These are phyloP conservation scores for Drosophila rellima DNA, from an alignment of 2,888 invertebrate genomes.

Conservation along the genomic window DNA sequence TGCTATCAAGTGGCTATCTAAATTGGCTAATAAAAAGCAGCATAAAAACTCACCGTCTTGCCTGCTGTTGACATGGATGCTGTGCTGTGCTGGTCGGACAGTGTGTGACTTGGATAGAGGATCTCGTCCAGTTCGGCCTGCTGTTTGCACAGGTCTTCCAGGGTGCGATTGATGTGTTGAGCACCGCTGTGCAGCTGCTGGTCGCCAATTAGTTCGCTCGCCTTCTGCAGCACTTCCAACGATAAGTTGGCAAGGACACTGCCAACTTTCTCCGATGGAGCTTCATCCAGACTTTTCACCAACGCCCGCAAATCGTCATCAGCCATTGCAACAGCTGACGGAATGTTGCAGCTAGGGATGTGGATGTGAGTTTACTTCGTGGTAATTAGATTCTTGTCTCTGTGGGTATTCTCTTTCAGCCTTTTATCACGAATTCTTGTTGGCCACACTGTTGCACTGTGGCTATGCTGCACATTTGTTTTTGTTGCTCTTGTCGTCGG, in stretches of 20 bases:
- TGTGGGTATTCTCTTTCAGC: conserved; percentile 11
- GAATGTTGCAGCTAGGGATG: conserved; percentile 1
- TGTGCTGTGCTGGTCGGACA: conserved; percentile 1
- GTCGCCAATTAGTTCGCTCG: conserved; percentile 70
- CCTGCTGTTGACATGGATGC: neutral
- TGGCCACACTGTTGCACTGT: conserved; percentile 20
- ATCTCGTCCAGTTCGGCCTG: conserved; percentile 58
- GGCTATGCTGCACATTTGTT: conserved; percentile 24
- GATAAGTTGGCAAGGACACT: conserved; percentile 79
- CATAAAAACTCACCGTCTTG: conserved; percentile 1
- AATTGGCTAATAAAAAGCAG: neutral
- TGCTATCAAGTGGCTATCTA: neutral
- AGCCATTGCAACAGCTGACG: conserved; percentile 46
- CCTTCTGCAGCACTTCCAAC: conserved; percentile 72
- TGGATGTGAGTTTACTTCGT: neutral
- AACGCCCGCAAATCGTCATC: conserved; percentile 71
- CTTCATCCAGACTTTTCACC: conserved; percentile 70
- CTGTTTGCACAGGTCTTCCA: conserved; percentile 69
- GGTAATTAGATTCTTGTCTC: conserved; percentile 3
- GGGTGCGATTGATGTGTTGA: conserved; percentile 66
- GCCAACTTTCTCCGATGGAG: conserved; percentile 60
- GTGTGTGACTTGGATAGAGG: conserved; percentile 9
- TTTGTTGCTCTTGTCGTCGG: neutral
- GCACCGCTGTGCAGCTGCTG: conserved; percentile 54
- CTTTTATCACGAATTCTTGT: conserved; percentile 5